Evolutionary conservation across 1,140 invertebrate genomes (phyloP), one percentile per base, ranked within the genome.

Genomic region (Phocides pigmalion): DNA sequence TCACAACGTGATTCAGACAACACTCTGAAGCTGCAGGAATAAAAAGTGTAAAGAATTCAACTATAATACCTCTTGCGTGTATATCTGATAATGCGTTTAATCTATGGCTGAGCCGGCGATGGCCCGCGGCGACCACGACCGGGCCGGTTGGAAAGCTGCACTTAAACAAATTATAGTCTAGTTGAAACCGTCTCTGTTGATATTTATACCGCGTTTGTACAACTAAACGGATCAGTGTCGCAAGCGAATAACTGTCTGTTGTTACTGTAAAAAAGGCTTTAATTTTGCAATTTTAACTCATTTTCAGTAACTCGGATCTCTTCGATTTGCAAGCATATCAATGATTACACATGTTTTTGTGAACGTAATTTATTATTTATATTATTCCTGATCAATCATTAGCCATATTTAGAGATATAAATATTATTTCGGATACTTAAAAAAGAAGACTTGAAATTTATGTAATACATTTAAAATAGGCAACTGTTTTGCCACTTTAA

Each of bases 101-200:
- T 76, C 72, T 75, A 58, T 68, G 70, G 25, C 47, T 71, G 72
- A 76, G 73, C 67, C 70, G 68, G 59, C 64, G 62, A 39, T 70
- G 64, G 70, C 84, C 79, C 50, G 62, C 25, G 82, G 84, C 81
- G 66, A 76, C 79, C 82, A 87, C 84, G 84, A 87, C 77, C 68
- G n/a, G 66, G 49, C 70, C 66, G 58, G 61, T 66, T 71, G 56
- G 76, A 82, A 81, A 79, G 79, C 73, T 58, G 59, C 73, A 70
- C 64, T 76, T 67, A 73, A 37, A 64, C 59, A 64, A 74, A 75
- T 69, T 76, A 69, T 72, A 53, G 70, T 44, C 61, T 35, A 53
- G 50, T 59, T 76, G 66, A 74, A 76, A 70, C 65, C 17, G 51
- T 35, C 39, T 50, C 53, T 51, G 56, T 51, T 51, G 46, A 66